Percentiles rank a stretch among this genome's conserved stretches.
phyloP scores from a whole-genome alignment of 1,140 invertebrate species.

The Bombus polaris region DNA sequence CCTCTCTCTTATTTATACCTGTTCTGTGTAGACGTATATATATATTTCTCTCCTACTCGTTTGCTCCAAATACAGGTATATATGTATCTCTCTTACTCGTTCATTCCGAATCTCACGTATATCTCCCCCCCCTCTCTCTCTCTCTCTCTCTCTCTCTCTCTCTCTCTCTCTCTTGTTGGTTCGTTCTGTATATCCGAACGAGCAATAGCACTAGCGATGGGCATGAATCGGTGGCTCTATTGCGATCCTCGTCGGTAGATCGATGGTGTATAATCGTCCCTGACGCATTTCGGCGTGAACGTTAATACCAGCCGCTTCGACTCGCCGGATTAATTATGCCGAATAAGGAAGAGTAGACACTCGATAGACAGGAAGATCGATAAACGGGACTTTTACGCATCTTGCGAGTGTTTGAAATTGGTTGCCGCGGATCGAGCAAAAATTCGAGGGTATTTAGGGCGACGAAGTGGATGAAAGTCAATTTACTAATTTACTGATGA shows the following conservation, averaged over 20 bases:
- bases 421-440: neutral
- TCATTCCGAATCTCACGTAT: neutral
- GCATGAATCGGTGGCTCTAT: conserved; percentile 4
- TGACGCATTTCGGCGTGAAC: neutral
- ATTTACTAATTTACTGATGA: too few relatives aligned
- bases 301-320: neutral
- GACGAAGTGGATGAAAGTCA: neutral
- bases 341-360: neutral
- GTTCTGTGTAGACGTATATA: too few relatives aligned
- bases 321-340: conserved; percentile 11
- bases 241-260: neutral
- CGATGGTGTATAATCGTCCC: neutral
- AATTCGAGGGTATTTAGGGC: neutral
- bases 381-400: neutral
- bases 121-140: neutral
- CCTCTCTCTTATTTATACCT: too few relatives aligned
- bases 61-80: neutral
- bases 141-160: neutral
- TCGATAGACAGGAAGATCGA: neutral
- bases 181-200: neutral
- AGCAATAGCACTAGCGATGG: conserved; percentile 11
- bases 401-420: neutral
- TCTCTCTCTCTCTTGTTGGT: neutral
- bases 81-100: neutral
- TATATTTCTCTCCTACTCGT: neutral